A percentile compares a stretch with the other conserved stretches of the same genome.
phyloP scores from a whole-genome alignment of 2,113 vertebrate species.

The Sinocyclocheilus grahami region DNA sequence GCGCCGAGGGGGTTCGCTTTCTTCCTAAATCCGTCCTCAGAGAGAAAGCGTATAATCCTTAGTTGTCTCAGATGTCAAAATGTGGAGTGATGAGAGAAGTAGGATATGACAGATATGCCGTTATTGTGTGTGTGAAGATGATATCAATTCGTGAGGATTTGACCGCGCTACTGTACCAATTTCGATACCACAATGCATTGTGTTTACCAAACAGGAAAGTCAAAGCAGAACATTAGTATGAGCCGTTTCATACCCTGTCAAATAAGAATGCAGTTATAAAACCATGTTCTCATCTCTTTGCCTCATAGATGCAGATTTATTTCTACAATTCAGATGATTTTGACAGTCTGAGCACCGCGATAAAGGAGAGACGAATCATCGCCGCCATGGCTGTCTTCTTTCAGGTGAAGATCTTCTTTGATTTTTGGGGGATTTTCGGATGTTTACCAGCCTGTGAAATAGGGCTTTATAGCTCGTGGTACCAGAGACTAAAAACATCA shows the following conservation, averaged over 20 bases:
- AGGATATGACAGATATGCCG: slow-evolving; percentile 31
- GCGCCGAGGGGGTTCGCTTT: slow-evolving; percentile 21
- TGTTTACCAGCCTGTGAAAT: slow-evolving; percentile 22
- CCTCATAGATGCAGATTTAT: slow-evolving; percentile 97
- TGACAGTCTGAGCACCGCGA: slow-evolving; percentile 91
- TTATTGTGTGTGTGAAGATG: slow-evolving; percentile 15
- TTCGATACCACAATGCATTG: slow-evolving; percentile 17
- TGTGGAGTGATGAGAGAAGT: slow-evolving; percentile 30
- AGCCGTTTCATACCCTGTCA: slow-evolving; percentile 33
- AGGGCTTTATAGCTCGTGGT: background rate
- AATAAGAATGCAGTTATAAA: slow-evolving; percentile 40
- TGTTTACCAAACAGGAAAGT: slow-evolving; percentile 27
- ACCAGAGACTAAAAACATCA: slow-evolving; percentile 24
- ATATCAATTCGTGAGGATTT: slow-evolving; percentile 46
- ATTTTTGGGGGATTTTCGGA: background rate
- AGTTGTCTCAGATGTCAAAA: slow-evolving; percentile 56
- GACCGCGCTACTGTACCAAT: slow-evolving; percentile 6
- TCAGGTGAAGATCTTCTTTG: slow-evolving; percentile 78
- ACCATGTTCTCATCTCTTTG: slow-evolving; percentile 64
- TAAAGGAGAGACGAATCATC: slow-evolving; percentile 91
- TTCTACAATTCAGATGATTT: slow-evolving; percentile 98
- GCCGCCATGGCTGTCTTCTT: slow-evolving; percentile 96
- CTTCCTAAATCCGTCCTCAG: slow-evolving; percentile 46
- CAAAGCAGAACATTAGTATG: slow-evolving; percentile 40
- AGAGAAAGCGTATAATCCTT: slow-evolving; percentile 47